These are phyloP conservation scores for Miniopterus natalensis DNA, from an alignment of 2,113 vertebrate genomes.

Conservation along the genomic window DNA sequence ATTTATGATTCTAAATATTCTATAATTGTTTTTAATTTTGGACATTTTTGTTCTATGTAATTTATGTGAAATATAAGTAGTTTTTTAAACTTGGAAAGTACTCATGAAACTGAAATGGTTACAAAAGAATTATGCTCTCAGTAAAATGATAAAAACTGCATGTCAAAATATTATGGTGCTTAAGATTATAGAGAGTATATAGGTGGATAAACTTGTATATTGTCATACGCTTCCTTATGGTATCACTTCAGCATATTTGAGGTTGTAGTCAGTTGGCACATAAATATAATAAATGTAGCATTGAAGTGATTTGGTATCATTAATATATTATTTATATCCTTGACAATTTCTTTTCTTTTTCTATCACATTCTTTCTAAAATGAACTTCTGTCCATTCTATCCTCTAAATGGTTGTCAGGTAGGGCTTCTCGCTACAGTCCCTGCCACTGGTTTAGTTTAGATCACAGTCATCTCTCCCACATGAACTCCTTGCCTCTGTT, in stretches of 20 bases:
- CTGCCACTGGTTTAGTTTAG: background rate
- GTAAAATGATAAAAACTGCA: background rate
- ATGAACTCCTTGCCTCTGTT: background rate
- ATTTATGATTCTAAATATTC: background rate
- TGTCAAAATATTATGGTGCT: slow-evolving; percentile 14
- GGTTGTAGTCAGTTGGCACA: background rate
- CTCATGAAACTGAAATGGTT: background rate
- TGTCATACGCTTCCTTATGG: background rate
- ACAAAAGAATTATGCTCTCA: background rate
- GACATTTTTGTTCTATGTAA: background rate
- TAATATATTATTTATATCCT: background rate
- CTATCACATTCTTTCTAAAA: background rate
- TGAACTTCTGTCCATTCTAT: background rate
- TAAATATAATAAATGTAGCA: background rate
- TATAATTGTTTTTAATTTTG: background rate
- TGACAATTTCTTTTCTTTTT: background rate
- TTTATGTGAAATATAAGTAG: background rate
- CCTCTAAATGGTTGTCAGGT: background rate
- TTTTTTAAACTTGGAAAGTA: slow-evolving; percentile 43
- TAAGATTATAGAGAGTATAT: background rate
- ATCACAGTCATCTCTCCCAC: background rate
- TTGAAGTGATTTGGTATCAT: background rate
- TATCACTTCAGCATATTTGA: background rate
- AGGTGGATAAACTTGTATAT: background rate
- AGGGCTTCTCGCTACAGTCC: background rate